Conservation (phyloP, 1,140 invertebrate genomes). For the Aphaenogaster floridana region DNA sequence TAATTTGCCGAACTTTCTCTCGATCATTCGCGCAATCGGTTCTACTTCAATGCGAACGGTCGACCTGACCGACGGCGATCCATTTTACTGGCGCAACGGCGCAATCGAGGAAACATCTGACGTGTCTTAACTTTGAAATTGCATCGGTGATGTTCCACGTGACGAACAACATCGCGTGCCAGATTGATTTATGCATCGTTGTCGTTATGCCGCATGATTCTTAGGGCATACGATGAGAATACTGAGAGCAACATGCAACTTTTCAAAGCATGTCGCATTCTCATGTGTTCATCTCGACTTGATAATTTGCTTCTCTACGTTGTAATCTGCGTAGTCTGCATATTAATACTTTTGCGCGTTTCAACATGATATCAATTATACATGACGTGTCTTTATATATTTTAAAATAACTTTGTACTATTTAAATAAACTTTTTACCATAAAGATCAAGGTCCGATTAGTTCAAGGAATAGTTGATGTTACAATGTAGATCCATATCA, state of each 20-base stretch:
- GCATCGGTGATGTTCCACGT: constrained; percentile 14
- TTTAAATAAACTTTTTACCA: background rate
- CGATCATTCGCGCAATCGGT: constrained; percentile 43
- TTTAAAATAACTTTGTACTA: background rate
- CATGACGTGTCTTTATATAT: background rate
- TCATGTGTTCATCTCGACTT: background rate
- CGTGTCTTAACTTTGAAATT: constrained; percentile 12
- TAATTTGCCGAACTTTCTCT: constrained; percentile 42
- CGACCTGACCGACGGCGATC: constrained; percentile 16
- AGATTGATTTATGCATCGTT: constrained; percentile 30
- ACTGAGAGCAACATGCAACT: background rate
- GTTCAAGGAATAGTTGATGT: background rate
- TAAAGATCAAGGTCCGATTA: background rate
- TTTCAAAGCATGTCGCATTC: background rate
- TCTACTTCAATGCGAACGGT: constrained; percentile 6
- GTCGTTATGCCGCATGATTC: background rate
- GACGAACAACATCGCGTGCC: background rate
- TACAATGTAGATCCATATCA: background rate
- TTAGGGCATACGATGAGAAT: constrained; percentile 15
- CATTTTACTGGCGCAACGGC: constrained; percentile 16
- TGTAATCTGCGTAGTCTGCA: background rate
- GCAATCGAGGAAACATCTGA: constrained; percentile 43
- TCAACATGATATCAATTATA: constrained; percentile 1
- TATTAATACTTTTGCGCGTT: background rate
- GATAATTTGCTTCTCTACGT: background rate